Base-by-base conservation (phyloP, 1,140 invertebrate genomes). In the Nomia melanderi region DNA sequence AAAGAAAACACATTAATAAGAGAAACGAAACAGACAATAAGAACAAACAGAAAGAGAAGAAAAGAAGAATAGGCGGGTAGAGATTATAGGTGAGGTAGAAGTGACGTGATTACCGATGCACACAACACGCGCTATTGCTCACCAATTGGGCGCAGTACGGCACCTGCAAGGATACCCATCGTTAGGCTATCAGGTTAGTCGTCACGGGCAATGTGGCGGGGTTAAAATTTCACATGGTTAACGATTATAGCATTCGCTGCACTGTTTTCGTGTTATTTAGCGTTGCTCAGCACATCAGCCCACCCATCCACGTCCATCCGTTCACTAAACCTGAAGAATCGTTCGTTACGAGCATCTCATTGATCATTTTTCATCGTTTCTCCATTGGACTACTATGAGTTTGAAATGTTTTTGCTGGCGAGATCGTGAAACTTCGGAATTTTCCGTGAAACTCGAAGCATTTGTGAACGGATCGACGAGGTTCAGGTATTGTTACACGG, bases 81-180 rank as follows among this genome's bases (percentile, higher is more conserved):
- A 89, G 86, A 87, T 86, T 90, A 91, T 91, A 91, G 90, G 90
- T 91, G 90, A 91, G 90, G 85, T 91, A 91, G 89, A 91, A 93
- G 93, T 93, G 93, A 93, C 91, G 93, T 93, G 94, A 94, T 96
- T 96, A 96, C 96, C 96, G 96, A 96, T 96, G 96, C 95, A 96
- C 95, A 96, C 95, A 96, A 96, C 95, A 96, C 95, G 95, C 96
- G 95, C 95, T 94, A 96, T 96, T 96, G 96, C 96, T 96, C 96
- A 96, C 96, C 96, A 96, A 94, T 95, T 96, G 95, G 94, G 95
- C 95, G 94, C 96, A 96, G 95, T 95, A 96, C 94, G 95, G 94
- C 94, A 95, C 95, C 94, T 95, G 95, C 93, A 95, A 95, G 93
- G 93, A 93, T 94, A 94, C 92, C 92, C 92, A 94, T 92, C 93